Evolutionary conservation across 2,888 invertebrate genomes (phyloP), one percentile per base, ranked within the genome.

Genomic region (Caenorhabditis japonica): DNA sequence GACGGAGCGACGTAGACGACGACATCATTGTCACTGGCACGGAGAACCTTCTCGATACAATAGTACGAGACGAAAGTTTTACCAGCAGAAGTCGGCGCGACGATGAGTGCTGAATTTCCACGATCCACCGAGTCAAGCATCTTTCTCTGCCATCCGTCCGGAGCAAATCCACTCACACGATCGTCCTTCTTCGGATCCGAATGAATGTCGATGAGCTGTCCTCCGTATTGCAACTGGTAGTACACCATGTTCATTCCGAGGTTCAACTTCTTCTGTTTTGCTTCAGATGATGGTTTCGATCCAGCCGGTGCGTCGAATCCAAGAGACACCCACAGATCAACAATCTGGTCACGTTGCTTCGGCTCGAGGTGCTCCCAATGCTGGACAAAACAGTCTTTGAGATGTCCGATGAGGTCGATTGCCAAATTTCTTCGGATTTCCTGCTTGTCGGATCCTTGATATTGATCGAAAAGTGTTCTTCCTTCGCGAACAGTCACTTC

Each of bases 31-130:
- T 87, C 83, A 68, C 84, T 83, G 41, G 84, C 80, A 39, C 85
- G 83, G 34, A 88, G 80, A 12, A 88, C 85, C 74, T 87, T 86
- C 77, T 88, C 87, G 81, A 88, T 88, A 75, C 88, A 88, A 66
- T 88, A 88, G 77, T 88, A 88, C 2, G 88, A 88, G 43, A 88
- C 87, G 83, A 88, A 88, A 5, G 88, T 88, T 76, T 88, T 88
- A 71, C 88, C 88, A 53, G 88, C 88, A 12, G 88, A 88, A 0
- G 88, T 88, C 1, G 88, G 88, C 2, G 88, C 88, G 19, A 88
- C 84, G 62, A 88, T 88, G 19, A 88, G 74, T 10, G 88, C 88
- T 8, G 88, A 88, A 49, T 88, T 83, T 46, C 84, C 83, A 64
- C 84, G 79, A 59, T 88, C 88, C n/a, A 88, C 86, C 10, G 84